Conservation (phyloP, 2,888 invertebrate species). For the Bombyx huttoni region DNA sequence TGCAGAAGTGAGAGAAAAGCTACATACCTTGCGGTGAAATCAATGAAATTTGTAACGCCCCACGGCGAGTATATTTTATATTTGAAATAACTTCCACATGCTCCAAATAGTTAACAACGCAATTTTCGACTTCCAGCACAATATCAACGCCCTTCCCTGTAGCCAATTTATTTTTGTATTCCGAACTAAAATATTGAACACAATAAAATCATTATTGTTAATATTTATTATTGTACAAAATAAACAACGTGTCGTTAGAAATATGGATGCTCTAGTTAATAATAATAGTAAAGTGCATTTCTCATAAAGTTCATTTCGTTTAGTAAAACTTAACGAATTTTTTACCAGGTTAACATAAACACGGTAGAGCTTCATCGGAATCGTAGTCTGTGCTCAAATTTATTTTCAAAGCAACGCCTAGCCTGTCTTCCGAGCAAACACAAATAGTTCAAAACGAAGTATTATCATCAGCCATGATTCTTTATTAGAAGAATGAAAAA, state of each 20-base stretch:
- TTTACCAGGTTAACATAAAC: slow-evolving; percentile 28
- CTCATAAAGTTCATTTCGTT: slow-evolving; percentile 12
- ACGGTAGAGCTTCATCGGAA: too few species aligned
- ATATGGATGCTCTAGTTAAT: too few species aligned
- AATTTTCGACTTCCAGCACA: slow-evolving; percentile 71
- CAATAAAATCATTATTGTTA: too few species aligned
- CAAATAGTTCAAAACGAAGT: too few species aligned
- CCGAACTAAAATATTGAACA: too few species aligned
- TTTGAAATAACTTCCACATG: slow-evolving; percentile 86
- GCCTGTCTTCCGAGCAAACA: too few species aligned
- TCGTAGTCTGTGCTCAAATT: too few species aligned
- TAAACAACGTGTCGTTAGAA: too few species aligned
- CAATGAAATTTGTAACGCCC: slow-evolving; percentile 81
- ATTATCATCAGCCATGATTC: too few species aligned
- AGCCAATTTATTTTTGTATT: slow-evolving; percentile 11
- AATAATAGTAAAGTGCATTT: neutral
- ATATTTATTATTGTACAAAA: too few species aligned
- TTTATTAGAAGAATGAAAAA: too few species aligned
- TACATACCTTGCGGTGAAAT: slow-evolving; percentile 81
- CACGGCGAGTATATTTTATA: slow-evolving; percentile 80
- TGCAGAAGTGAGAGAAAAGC: neutral
- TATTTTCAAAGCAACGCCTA: too few species aligned
- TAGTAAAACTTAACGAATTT: slow-evolving; percentile 37
- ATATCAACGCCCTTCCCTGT: slow-evolving; percentile 29
- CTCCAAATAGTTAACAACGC: slow-evolving; percentile 81